These are phyloP conservation scores for Oryzias javanicus DNA, from an alignment of 2,113 vertebrate species.

Conservation along the genomic window DNA sequence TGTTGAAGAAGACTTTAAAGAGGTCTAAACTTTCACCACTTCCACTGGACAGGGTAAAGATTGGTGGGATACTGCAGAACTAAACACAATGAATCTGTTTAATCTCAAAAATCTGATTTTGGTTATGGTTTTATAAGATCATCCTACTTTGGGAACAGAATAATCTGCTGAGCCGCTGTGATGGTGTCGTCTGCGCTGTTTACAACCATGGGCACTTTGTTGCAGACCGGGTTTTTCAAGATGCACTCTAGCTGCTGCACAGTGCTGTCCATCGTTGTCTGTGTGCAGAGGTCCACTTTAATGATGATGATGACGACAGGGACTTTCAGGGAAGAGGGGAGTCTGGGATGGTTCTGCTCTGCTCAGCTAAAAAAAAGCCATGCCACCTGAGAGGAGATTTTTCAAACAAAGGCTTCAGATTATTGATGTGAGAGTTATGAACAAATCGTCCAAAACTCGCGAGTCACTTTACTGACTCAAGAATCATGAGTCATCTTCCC, in stretches of 20 bases:
- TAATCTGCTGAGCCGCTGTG: conserved; percentile 94
- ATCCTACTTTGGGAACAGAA: conserved; percentile 89
- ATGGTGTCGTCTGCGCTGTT: conserved; percentile 89
- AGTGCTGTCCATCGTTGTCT: conserved; percentile 90
- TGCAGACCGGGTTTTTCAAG: conserved; percentile 96
- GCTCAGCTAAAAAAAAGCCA: too few relatives aligned
- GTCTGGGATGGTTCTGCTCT: too few relatives aligned
- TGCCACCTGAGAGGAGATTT: too few relatives aligned
- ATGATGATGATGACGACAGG: conserved; percentile 98
- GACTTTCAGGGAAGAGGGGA: conserved; percentile 94
- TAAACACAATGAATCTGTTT: conserved; percentile 1
- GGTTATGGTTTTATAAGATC: too few relatives aligned
- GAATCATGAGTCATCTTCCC: too few relatives aligned
- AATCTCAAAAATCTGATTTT: neutral
- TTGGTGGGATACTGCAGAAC: conserved; percentile 87
- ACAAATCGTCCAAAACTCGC: too few relatives aligned
- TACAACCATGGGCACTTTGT: conserved; percentile 92
- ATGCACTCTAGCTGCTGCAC: conserved; percentile 93
- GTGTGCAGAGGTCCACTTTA: conserved; percentile 93
- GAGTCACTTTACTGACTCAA: too few relatives aligned
- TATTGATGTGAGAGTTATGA: too few relatives aligned
- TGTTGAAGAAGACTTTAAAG: conserved; percentile 96
- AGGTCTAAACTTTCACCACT: conserved; percentile 93
- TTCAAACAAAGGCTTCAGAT: too few relatives aligned
- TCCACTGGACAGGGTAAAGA: conserved; percentile 95